Evolutionary conservation across 1,140 invertebrate species (phyloP), one percentile per base, ranked within the genome.

Genomic region (Bombus pyrosoma): DNA sequence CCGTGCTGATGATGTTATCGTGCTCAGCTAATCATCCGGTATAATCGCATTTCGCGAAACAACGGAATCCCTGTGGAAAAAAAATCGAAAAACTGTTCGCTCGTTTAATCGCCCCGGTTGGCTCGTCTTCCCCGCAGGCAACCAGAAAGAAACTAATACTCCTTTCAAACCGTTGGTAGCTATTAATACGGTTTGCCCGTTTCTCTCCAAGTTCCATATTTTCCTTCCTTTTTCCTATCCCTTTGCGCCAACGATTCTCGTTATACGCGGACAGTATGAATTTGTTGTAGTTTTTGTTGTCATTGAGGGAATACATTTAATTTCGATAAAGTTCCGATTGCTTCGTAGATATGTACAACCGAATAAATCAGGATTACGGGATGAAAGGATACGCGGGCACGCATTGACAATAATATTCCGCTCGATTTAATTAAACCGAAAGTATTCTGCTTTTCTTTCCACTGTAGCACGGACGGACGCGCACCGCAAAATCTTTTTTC

Each of bases 41-140:
- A 88, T 89, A 72, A 88, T 89, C 83, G 83, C 18, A 73, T 85
- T 72, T 86, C 72, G 62, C 43, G 74, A 69, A 72, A 84, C 76
- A 71, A 34, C 39, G 0, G 28, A 18, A 57, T 79, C 34, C 9
- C 37, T 72, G 66, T 8, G 32, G 18, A 39, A 69, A 72, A 72
- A 80, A 72, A 66, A 59, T 41, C 22, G 43, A 71, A 43, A 78
- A 84, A 84, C 25, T 84, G 41, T 6, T 41, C 18, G 32, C 10
- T 18, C 72, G 39, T 25, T 82, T 15, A 28, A 83, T 81, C 43
- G 53, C 2, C 28, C 28, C 18, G 18, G 9, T 34, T 9, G 8
- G 6, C 25, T 41, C 6, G 41, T 4, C 13, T 15, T 47, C n/a
- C 25, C 72, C 2, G 4, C 10, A 2, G n/a, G 15, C 47, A 28